These are phyloP conservation scores for Chrosomus eos DNA, from an alignment of 2,797 vertebrate genomes.

Conservation along the genomic window DNA sequence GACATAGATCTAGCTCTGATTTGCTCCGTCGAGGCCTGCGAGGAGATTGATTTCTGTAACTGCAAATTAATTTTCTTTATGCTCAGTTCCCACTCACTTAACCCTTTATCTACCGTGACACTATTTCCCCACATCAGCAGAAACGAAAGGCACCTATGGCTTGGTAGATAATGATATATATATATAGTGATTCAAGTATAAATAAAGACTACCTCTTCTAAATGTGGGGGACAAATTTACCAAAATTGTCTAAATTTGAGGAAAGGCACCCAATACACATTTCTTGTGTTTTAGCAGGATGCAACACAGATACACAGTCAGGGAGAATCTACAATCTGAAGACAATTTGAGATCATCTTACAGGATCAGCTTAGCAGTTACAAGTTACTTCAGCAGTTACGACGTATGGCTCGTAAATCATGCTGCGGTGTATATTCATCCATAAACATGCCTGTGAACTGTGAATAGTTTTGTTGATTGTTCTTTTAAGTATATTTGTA, in stretches of 20 bases:
- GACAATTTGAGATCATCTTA: constrained; percentile 28
- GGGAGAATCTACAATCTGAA: constrained; percentile 45
- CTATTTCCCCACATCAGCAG: background rate
- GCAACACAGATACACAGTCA: background rate
- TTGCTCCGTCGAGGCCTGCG: constrained; percentile 7
- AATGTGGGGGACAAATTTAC: background rate
- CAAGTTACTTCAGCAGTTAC: background rate
- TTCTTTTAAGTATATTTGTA: background rate
- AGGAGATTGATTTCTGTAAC: constrained; percentile 36
- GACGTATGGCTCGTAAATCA: constrained; percentile 3
- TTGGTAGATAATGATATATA: background rate
- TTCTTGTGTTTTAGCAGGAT: constrained; percentile 34
- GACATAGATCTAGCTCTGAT: constrained; percentile 43
- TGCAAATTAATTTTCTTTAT: constrained; percentile 1
- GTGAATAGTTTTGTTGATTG: constrained; percentile 8
- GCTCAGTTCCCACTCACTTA: background rate
- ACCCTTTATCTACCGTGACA: background rate
- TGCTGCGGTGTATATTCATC: constrained; percentile 2
- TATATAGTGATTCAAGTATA: background rate
- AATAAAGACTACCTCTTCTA: background rate
- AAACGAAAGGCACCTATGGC: background rate
- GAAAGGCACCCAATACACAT: background rate
- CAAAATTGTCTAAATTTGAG: background rate
- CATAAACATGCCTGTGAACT: background rate
- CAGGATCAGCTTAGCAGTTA: background rate